These are phyloP conservation scores for Syrphus vitripennis DNA, from an alignment of 2,888 invertebrate species.

Conservation along the genomic window DNA sequence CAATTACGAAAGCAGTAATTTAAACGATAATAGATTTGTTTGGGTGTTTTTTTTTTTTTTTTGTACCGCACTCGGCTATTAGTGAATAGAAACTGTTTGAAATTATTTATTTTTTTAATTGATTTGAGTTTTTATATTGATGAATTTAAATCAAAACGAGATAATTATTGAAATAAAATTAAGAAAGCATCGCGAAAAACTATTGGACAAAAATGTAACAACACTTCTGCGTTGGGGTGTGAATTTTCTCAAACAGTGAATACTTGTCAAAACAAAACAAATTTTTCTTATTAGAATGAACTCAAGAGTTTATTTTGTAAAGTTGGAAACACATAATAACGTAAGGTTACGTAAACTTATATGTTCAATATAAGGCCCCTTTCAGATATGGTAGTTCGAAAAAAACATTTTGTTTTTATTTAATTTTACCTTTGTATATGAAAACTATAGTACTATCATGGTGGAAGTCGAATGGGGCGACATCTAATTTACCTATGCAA, in stretches of 20 bases:
- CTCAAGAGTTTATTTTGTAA: slow-evolving; percentile 27
- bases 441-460: no score
- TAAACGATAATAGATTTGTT: not conserved
- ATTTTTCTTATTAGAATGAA: slow-evolving; percentile 60
- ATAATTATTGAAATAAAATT: slow-evolving; percentile 44
- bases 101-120: not conserved
- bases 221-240: slow-evolving; percentile 56
- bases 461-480: no score
- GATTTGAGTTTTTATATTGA: not conserved
- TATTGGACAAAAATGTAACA: slow-evolving; percentile 63
- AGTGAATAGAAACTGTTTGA: not conserved
- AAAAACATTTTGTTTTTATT: no score
- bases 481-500: no score
- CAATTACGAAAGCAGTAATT: not conserved
- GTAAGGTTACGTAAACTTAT: not conserved
- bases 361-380: not conserved
- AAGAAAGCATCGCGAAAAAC: slow-evolving; percentile 56
- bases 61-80: not conserved
- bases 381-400: not conserved
- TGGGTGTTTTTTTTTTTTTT: not conserved
- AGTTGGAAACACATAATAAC: slow-evolving; percentile 26
- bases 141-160: slow-evolving; percentile 18
- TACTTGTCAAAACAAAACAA: slow-evolving; percentile 67
- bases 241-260: slow-evolving; percentile 41
- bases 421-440: no score